A percentile compares a stretch with the other conserved stretches of the same genome.
phyloP scores from a whole-genome alignment of 2,797 vertebrate species.

The Anguilla megastoma region DNA sequence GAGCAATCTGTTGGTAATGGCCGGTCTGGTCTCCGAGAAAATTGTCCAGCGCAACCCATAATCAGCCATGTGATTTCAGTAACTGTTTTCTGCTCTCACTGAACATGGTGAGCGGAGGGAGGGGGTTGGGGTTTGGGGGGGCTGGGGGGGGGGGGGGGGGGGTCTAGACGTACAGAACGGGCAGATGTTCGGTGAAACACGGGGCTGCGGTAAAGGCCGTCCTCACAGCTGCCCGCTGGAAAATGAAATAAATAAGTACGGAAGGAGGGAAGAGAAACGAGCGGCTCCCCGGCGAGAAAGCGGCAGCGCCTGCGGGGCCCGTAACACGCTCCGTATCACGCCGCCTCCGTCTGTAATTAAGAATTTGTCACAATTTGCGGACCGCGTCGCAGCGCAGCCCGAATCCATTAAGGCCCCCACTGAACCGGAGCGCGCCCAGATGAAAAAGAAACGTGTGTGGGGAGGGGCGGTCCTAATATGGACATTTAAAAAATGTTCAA shows the following conservation, averaged over 20 bases:
- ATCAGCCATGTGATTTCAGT: background rate
- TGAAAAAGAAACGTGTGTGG: too few relatives aligned
- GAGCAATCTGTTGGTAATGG: background rate
- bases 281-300: background rate
- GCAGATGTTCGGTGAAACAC: background rate
- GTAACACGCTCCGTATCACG: background rate
- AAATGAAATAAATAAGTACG: background rate
- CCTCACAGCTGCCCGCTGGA: background rate
- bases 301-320: background rate
- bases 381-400: background rate
- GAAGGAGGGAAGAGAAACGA: background rate
- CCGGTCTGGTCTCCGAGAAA: background rate
- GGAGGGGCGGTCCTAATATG: too few relatives aligned
- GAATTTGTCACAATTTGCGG: background rate
- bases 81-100: background rate
- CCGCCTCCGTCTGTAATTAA: slow-evolving; percentile 24
- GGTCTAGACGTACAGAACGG: too few relatives aligned
- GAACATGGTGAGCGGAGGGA: too few relatives aligned
- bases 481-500: too few relatives aligned
- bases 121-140: too few relatives aligned
- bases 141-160: too few relatives aligned
- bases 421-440: background rate
- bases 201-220: background rate
- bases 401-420: background rate
- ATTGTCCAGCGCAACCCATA: background rate